A percentile compares a stretch with the other conserved stretches of the same genome.
phyloP scores from a whole-genome alignment of 1,140 invertebrate species.

The Drepana arcuata region DNA sequence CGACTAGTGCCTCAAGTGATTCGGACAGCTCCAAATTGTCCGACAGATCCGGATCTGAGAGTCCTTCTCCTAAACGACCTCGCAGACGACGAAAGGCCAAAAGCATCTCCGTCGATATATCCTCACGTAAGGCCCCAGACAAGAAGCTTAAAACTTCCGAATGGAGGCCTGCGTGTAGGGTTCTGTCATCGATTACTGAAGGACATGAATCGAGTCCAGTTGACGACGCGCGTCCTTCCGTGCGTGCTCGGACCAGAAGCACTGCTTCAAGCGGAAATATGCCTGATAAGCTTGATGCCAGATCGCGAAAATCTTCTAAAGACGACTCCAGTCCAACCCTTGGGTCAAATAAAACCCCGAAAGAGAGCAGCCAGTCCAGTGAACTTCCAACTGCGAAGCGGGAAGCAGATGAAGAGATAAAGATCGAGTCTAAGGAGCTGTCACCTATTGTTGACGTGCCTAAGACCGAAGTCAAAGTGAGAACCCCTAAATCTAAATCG shows the following conservation, averaged over 20 bases:
- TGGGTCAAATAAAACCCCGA: slow-evolving; percentile 57
- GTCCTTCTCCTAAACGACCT: slow-evolving; percentile 50
- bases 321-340: slow-evolving; percentile 35
- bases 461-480: slow-evolving; percentile 27
- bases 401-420: slow-evolving; percentile 80
- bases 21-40: slow-evolving; percentile 61
- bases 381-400: slow-evolving; percentile 77
- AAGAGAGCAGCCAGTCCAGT: slow-evolving; percentile 73
- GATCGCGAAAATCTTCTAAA: slow-evolving; percentile 75
- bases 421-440: slow-evolving; percentile 25
- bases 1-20: slow-evolving; percentile 70
- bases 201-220: slow-evolving; percentile 80
- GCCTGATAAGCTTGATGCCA: slow-evolving; percentile 73
- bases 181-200: slow-evolving; percentile 80
- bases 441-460: slow-evolving; percentile 5
- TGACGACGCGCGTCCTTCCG: slow-evolving; percentile 63
- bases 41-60: slow-evolving; percentile 46
- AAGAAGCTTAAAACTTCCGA: slow-evolving; percentile 91
- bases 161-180: slow-evolving; percentile 81
- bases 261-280: slow-evolving; percentile 76
- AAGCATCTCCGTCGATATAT: slow-evolving; percentile 49
- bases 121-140: slow-evolving; percentile 79
- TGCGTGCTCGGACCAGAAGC: slow-evolving; percentile 77
- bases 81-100: slow-evolving; percentile 50
- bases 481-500: slow-evolving; percentile 19